phyloP scores from a whole-genome alignment of 2,888 invertebrate genomes.

The Serrognathus titanus region DNA sequence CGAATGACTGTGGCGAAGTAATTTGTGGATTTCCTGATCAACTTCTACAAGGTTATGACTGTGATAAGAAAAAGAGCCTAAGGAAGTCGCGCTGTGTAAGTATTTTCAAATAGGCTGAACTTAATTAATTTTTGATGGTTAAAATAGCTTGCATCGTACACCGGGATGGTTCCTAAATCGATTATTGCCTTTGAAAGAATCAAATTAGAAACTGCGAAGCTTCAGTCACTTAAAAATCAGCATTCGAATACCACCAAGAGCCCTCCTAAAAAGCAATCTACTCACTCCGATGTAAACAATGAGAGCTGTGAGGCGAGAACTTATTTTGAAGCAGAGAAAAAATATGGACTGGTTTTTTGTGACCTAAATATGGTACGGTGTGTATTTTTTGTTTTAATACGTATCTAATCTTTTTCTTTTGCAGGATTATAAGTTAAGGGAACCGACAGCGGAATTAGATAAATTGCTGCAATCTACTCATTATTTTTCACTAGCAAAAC shows the following conservation, averaged over 20 bases:
- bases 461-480: slow-evolving; percentile 14
- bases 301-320: slow-evolving; percentile 40
- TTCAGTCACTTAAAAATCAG: background rate
- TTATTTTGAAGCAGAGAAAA: slow-evolving; percentile 49
- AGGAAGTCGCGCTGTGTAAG: slow-evolving; percentile 12
- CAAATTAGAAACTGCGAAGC: background rate
- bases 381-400: background rate
- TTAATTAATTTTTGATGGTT: background rate
- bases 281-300: background rate
- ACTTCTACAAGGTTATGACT: slow-evolving; percentile 10
- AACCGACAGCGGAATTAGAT: slow-evolving; percentile 18
- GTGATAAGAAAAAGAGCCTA: slow-evolving; percentile 8
- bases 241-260: background rate
- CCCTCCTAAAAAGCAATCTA: background rate
- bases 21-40: slow-evolving; percentile 43
- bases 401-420: slow-evolving; percentile 7
- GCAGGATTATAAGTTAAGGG: slow-evolving; percentile 15
- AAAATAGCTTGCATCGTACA: slow-evolving; percentile 10
- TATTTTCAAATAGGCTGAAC: background rate
- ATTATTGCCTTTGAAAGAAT: background rate
- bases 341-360: slow-evolving; percentile 52
- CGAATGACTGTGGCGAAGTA: slow-evolving; percentile 53
- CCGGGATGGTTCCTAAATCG: slow-evolving; percentile 6
- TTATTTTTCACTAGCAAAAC: slow-evolving; percentile 21
- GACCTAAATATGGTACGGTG: slow-evolving; percentile 27